Conservation (phyloP, 1,140 invertebrate species). For the Phymastichus coffea region DNA sequence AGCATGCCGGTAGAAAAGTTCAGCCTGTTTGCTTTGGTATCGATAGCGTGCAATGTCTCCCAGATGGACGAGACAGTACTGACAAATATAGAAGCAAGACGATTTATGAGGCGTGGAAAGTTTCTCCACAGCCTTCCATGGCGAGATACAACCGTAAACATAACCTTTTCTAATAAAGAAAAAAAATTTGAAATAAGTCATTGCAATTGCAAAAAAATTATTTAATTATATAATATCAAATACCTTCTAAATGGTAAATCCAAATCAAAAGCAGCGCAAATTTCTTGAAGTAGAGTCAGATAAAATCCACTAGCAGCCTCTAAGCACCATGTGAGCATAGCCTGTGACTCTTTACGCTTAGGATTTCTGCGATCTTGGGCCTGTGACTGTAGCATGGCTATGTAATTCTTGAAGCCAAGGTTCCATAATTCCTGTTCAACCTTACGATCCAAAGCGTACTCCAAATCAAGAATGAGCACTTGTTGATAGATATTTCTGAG, state of each 20-base stretch:
- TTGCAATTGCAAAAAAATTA: background rate
- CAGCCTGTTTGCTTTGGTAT: conserved; percentile 76
- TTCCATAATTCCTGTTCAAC: conserved; percentile 90
- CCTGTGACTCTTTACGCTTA: conserved; percentile 70
- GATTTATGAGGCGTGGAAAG: conserved; percentile 63
- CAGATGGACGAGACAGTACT: conserved; percentile 83
- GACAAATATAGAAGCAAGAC: conserved; percentile 80
- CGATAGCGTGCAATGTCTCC: conserved; percentile 84
- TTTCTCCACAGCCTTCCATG: conserved; percentile 53
- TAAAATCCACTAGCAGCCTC: conserved; percentile 86
- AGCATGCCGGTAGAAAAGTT: conserved; percentile 72
- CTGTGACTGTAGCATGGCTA: conserved; percentile 73
- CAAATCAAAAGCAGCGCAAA: conserved; percentile 78
- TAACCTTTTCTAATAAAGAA: conserved; percentile 46
- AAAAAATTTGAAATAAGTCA: too few relatives aligned
- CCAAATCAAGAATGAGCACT: conserved; percentile 76
- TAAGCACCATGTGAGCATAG: conserved; percentile 74
- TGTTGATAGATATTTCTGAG: conserved; percentile 79
- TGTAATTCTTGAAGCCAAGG: conserved; percentile 85
- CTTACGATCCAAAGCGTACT: conserved; percentile 86
- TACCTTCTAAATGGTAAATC: conserved; percentile 75
- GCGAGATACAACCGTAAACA: conserved; percentile 54
- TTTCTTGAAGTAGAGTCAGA: conserved; percentile 76
- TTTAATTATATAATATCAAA: background rate
- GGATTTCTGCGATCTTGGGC: conserved; percentile 78